Percentiles rank a stretch among this genome's conserved stretches.
These are phyloP conservation scores for Iguana delicatissima DNA, from an alignment of 2,797 vertebrate species.

Conservation along the genomic window DNA sequence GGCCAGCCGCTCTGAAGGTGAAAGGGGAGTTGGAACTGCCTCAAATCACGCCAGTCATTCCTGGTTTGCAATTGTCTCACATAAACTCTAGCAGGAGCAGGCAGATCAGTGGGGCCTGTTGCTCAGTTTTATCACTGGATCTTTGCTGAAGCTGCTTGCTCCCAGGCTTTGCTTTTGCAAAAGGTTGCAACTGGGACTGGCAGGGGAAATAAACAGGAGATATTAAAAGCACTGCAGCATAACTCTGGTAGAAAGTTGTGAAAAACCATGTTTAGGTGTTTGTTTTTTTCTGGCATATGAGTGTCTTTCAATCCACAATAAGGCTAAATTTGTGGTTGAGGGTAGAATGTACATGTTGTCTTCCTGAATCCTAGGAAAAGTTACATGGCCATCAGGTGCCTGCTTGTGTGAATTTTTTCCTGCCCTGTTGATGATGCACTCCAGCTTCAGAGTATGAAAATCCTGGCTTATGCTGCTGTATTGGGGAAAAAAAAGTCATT, in stretches of 20 bases:
- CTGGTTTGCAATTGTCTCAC: too few relatives aligned
- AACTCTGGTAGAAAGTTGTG: not conserved
- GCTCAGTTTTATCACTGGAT: not conserved
- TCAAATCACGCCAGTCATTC: not conserved
- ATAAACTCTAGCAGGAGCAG: not conserved
- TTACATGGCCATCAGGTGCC: not conserved
- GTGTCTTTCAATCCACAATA: not conserved
- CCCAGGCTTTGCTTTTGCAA: not conserved
- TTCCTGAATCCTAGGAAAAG: not conserved
- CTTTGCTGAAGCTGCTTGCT: too few relatives aligned
- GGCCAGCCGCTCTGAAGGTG: rapidly evolving
- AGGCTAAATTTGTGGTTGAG: not conserved
- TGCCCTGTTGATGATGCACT: too few relatives aligned
- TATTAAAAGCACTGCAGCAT: not conserved
- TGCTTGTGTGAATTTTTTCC: not conserved
- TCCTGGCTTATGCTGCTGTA: not conserved
- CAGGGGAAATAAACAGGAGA: not conserved
- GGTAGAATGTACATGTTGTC: not conserved
- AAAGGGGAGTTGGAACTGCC: not conserved
- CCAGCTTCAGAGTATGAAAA: too few relatives aligned
- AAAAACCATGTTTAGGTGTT: too few relatives aligned
- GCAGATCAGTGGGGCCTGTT: not conserved
- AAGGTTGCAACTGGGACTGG: not conserved
- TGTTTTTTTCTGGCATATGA: too few relatives aligned
- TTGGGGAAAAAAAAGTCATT: too few relatives aligned